Conservation (phyloP, 2,797 vertebrate species). For the Acestrorhynchus altus region DNA sequence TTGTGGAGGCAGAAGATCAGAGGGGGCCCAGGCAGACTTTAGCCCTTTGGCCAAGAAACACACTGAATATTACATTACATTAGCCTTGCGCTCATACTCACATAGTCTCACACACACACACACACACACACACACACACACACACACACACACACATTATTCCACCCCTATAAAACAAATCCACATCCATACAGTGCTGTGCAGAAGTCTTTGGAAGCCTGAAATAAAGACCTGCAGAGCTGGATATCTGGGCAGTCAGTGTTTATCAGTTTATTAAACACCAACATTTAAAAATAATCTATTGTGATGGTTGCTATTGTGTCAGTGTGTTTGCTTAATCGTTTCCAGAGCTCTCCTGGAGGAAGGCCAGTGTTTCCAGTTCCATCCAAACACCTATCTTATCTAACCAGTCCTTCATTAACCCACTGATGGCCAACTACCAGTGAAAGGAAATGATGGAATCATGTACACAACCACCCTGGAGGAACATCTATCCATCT, state of each 20-base stretch:
- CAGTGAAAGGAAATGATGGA: no score
- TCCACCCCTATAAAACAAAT: slow-evolving; percentile 10
- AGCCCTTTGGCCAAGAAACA: slow-evolving; percentile 63
- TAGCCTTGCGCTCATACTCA: slow-evolving; percentile 22
- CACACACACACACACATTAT: slow-evolving; percentile 11
- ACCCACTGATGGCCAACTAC: no score
- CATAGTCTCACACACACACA: neutral
- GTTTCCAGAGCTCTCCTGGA: no score
- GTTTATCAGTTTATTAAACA: no score
- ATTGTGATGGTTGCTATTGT: no score
- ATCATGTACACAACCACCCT: no score
- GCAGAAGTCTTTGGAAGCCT: neutral
- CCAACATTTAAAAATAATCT: no score
- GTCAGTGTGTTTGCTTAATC: no score
- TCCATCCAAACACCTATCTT: no score
- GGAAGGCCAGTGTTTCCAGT: no score
- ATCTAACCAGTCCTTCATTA: no score
- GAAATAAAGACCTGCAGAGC: neutral
- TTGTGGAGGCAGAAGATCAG: slow-evolving; percentile 56
- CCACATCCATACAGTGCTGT: neutral
- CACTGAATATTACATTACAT: slow-evolving; percentile 62
- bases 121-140: slow-evolving; percentile 13
- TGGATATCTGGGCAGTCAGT: neutral
- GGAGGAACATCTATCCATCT: no score
- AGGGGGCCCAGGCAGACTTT: slow-evolving; percentile 50